Base-by-base conservation (phyloP, 2,113 vertebrate species). In the Pollimyrus isidori region DNA sequence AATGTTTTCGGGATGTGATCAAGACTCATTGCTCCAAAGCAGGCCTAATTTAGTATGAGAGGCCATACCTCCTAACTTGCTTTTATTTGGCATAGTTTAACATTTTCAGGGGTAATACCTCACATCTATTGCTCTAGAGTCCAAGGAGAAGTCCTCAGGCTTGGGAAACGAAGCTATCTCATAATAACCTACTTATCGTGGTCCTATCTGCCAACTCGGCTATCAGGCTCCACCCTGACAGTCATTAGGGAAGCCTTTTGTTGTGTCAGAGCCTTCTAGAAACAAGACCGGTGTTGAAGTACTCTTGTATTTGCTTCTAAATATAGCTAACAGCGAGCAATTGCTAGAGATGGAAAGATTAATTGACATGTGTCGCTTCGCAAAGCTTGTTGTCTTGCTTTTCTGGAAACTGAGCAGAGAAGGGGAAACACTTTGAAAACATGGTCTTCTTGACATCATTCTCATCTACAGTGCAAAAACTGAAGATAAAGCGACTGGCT, bases 281-380 rank as follows among this genome's bases (percentile, higher is more conserved):
- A 89, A 62, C 80, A 89, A 89, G 58, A 83, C 52, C 1, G 21
- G 26, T 42, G 62, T 30, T 46, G 50, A 48, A 39, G 23, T 23
- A 42, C 80, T 85, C 26, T 89, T 89, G 19, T 84, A n/a, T 23
- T 26, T 3, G 21, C 39, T 82, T 53, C 89, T 89, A 52, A 89
- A 86, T 89, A 69, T 87, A 49, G 56, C 39, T 21, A 65, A 87
- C 58, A 62, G 50, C 7, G 80, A 89, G 69, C 56, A 87, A 50
- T 86, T 26, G 69, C 35, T 89, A 69, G 11, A 65, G n/a, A 52
- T 35, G 42, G 13, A 69, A 89, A 58, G 26, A 58, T 85, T 84
- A 85, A 84, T 46, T 35, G 45, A 69, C 10, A 11, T 69, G n/a
- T 4, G n/a, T 3, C 3, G 1, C 49, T 69, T 62, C 4, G 50